Percentiles rank a stretch among this genome's conserved stretches.
phyloP scores from a whole-genome alignment of 53 echinoderm and acorn worm species.

The Luidia sarsii region DNA sequence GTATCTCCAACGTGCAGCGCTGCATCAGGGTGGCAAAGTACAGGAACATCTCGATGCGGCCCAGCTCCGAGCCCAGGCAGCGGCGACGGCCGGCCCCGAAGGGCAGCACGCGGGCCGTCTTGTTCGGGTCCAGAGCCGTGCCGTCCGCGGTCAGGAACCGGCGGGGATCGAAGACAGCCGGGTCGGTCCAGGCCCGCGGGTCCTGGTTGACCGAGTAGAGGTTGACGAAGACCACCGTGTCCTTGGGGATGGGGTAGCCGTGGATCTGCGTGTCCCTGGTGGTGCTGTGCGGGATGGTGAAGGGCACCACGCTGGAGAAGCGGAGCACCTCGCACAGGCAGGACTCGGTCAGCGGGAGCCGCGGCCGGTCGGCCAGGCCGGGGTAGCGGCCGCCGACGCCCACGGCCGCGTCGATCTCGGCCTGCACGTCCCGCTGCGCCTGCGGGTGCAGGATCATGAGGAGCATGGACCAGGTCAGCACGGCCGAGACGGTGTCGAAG shows the following conservation, averaged over 20 bases:
- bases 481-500: constrained; percentile 81
- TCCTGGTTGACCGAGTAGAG: constrained; percentile 83
- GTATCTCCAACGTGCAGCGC: constrained; percentile 64
- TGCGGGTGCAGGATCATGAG: constrained; percentile 70
- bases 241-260: constrained; percentile 76
- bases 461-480: constrained; percentile 73
- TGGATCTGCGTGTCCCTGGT: constrained; percentile 71
- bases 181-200: constrained; percentile 60
- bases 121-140: constrained; percentile 59
- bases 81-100: constrained; percentile 91
- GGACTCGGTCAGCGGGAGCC: constrained; percentile 79
- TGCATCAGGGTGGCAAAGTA: constrained; percentile 86
- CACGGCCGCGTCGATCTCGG: constrained; percentile 58
- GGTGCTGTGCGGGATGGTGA: constrained; percentile 88
- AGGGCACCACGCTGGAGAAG: constrained; percentile 73
- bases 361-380: constrained; percentile 53
- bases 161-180: constrained; percentile 77
- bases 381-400: constrained; percentile 69
- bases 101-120: constrained; percentile 73
- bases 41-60: constrained; percentile 81
- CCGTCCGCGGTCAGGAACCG: constrained; percentile 83
- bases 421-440: constrained; percentile 71
- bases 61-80: constrained; percentile 90
- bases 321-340: constrained; percentile 79
- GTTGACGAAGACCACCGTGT: constrained; percentile 88